phyloP scores from a whole-genome alignment of 2,797 vertebrate genomes.

The Mus spretus region DNA sequence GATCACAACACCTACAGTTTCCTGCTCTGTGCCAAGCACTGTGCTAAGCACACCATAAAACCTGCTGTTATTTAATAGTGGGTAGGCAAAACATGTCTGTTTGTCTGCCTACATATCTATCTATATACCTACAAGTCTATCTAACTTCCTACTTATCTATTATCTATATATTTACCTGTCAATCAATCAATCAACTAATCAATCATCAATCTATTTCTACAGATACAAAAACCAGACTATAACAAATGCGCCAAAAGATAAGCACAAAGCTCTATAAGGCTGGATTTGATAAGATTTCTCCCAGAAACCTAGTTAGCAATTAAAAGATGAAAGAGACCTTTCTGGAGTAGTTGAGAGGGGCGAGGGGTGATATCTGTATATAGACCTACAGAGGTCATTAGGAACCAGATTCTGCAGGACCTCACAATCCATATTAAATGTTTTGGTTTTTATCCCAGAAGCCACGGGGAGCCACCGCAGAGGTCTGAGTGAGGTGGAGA shows the following conservation, averaged over 20 bases:
- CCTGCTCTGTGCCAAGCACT: neutral
- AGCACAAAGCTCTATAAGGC: neutral
- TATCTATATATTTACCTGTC: neutral
- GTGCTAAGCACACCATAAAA: slow-evolving; percentile 24
- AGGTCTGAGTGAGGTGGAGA: neutral
- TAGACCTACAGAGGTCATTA: neutral
- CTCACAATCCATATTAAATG: neutral
- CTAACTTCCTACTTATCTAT: neutral
- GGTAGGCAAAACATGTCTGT: neutral
- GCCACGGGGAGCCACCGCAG: slow-evolving; percentile 1
- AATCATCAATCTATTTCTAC: neutral
- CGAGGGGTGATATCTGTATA: neutral
- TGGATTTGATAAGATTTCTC: neutral
- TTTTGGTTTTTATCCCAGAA: slow-evolving; percentile 39
- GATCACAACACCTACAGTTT: neutral
- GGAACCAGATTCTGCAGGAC: neutral
- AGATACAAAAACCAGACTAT: neutral
- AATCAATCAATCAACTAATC: neutral
- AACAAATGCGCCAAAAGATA: neutral
- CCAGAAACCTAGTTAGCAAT: neutral
- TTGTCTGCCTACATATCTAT: neutral
- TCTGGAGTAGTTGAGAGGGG: neutral
- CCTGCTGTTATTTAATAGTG: neutral
- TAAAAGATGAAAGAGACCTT: neutral
- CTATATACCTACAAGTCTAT: neutral